Conservation (phyloP, 1,140 invertebrate species). For the Asbolus verrucosus region DNA sequence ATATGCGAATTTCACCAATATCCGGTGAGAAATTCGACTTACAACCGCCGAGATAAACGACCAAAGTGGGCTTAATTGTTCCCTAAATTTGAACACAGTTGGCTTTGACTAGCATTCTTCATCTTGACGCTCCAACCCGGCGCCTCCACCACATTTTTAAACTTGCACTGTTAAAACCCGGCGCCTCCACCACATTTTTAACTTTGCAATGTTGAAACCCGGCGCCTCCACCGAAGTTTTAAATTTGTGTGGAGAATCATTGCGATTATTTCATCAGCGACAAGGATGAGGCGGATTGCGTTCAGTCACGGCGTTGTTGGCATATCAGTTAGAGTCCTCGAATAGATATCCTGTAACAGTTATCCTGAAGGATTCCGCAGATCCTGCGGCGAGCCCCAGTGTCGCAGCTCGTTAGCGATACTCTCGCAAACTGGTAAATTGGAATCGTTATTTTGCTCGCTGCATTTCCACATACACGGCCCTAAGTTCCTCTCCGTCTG, state of each 20-base stretch:
- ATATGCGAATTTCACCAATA: constrained; percentile 40
- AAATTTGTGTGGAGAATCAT: too few relatives aligned
- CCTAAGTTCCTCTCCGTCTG: constrained; percentile 20
- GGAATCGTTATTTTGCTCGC: constrained; percentile 50
- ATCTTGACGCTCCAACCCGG: not conserved
- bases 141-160: constrained; percentile 1
- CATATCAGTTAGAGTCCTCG: constrained; percentile 4
- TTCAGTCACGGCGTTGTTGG: not conserved
- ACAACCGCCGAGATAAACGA: constrained; percentile 18
- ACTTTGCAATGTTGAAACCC: too few relatives aligned
- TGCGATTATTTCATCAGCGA: too few relatives aligned
- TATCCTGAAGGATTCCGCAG: constrained; percentile 43
- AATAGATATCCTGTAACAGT: constrained; percentile 1
- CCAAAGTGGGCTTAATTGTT: constrained; percentile 24
- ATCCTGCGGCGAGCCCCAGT: constrained; percentile 47
- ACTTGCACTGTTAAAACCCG: too few relatives aligned
- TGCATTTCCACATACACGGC: constrained; percentile 40
- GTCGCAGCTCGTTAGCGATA: constrained; percentile 54
- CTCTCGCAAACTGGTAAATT: constrained; percentile 50
- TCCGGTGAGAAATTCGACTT: constrained; percentile 30
- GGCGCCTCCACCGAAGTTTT: not conserved
- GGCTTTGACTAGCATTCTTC: constrained; percentile 8
- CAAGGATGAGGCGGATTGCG: too few relatives aligned
- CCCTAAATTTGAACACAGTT: constrained; percentile 19
- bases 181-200: constrained; percentile 1